These are phyloP conservation scores for Indri indri DNA, from an alignment of 2,113 vertebrate species.

Conservation along the genomic window DNA sequence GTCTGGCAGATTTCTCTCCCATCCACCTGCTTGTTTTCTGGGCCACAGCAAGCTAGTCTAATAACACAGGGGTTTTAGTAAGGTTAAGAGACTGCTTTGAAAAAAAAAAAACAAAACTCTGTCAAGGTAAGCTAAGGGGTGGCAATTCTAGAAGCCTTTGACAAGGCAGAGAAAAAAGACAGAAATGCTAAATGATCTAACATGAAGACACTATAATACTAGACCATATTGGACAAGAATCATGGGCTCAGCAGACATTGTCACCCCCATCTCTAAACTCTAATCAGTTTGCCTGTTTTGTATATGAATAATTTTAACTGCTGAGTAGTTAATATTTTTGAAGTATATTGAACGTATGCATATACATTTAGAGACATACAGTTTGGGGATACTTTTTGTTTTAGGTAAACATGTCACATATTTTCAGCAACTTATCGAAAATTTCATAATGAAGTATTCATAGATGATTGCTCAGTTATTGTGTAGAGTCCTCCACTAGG, in stretches of 20 bases:
- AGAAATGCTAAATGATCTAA: background rate
- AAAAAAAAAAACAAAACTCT: background rate
- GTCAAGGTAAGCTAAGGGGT: background rate
- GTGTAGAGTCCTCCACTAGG: background rate
- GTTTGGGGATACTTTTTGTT: background rate
- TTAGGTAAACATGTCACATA: background rate
- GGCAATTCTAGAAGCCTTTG: background rate
- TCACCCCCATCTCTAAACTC: background rate
- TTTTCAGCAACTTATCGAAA: constrained; percentile 1
- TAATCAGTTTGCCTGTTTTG: background rate
- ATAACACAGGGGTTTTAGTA: background rate
- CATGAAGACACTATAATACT: background rate
- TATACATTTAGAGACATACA: background rate
- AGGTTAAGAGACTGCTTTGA: background rate
- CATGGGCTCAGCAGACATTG: rapidly evolving
- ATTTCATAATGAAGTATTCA: background rate
- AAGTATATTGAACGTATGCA: background rate
- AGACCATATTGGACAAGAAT: background rate
- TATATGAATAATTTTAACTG: background rate
- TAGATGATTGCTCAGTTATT: background rate
- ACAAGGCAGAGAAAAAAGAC: background rate
- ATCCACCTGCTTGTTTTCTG: background rate
- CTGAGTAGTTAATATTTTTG: background rate
- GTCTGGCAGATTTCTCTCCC: background rate
- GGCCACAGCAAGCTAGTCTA: background rate